Evolutionary conservation across 92 coral and sea anemone species (phyloP), one percentile per base, ranked within the genome.

Genomic region (Zoanthus sansibaricus): DNA sequence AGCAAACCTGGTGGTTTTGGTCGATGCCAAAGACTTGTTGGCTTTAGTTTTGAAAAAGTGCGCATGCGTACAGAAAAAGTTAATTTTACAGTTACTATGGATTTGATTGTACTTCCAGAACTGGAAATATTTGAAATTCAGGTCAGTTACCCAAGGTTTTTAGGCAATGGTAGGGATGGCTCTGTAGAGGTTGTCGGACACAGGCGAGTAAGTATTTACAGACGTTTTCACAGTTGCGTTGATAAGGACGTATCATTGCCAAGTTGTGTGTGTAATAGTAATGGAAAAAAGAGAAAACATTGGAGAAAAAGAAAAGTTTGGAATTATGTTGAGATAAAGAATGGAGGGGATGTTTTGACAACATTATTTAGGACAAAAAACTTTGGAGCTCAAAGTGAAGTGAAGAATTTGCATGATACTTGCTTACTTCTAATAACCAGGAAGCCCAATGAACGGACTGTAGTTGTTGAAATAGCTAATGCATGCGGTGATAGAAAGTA

Each of bases 191-290:
- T 76, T 25, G 62, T 91, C 37, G 88, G 83, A 18, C 88, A 88
- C 49, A 88, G 98, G 37, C 89, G 99, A 67, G 95, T 94, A 16
- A 96, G 98, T 77, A 95, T 96, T 67, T 96, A 94, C 82, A 90
- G 98, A 51, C 94, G 94, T 10, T 96, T 86, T 88, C 93, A 92
- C 49, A 86, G 62, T 69, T 96, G 98, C 48, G 93, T 91, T 11
- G 98, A 96, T 76, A 85, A 84, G 30, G 72, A 84, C 14, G 98
- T 96, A 32, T 74, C 91, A 30, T 67, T 94, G 31, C 93, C 94
- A 13, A 62, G 86, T 7, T 96, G 98, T 54, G 98, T 94, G 10
- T 96, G 98, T 67, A 90, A 94, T 30, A 92, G 92, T 9, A 87
- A 80, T 56, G 75, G 82, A 47, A 87, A 83, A 18, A 90, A 88